Conservation (phyloP, 2,113 vertebrate species). For the Gavialis gangeticus region DNA sequence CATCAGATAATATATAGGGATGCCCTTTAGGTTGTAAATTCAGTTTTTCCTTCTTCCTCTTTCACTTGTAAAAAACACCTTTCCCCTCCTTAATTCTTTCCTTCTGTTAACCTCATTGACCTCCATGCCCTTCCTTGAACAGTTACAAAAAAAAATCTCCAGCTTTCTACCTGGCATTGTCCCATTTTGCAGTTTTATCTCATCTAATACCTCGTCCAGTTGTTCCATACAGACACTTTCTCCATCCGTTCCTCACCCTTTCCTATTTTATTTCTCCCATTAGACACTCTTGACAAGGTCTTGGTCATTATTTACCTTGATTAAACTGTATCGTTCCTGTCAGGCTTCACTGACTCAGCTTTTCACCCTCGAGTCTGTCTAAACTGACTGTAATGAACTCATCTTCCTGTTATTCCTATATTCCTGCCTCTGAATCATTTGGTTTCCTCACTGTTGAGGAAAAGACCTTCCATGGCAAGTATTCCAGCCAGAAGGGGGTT, state of each 20-base stretch:
- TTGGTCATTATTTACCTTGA: accelerated
- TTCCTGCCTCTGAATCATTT: neutral
- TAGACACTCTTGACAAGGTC: neutral
- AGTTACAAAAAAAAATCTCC: neutral
- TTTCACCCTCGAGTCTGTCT: neutral
- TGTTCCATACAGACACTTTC: neutral
- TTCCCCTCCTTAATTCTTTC: neutral
- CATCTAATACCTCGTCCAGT: neutral
- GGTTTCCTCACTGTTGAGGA: neutral
- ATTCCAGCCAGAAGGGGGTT: neutral
- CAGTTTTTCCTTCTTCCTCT: neutral
- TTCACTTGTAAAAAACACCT: neutral
- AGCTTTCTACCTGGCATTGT: neutral
- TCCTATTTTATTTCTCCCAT: neutral
- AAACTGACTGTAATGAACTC: neutral
- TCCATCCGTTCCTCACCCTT: neutral
- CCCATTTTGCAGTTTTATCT: neutral
- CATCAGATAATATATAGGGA: neutral
- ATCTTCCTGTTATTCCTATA: neutral
- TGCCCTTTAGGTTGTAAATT: neutral
- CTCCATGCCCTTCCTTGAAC: neutral
- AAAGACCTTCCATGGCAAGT: neutral
- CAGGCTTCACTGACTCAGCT: neutral
- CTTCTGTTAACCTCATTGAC: neutral
- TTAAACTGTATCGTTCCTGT: neutral